Conservation (phyloP, 2,888 invertebrate species). For the Allacma fusca region DNA sequence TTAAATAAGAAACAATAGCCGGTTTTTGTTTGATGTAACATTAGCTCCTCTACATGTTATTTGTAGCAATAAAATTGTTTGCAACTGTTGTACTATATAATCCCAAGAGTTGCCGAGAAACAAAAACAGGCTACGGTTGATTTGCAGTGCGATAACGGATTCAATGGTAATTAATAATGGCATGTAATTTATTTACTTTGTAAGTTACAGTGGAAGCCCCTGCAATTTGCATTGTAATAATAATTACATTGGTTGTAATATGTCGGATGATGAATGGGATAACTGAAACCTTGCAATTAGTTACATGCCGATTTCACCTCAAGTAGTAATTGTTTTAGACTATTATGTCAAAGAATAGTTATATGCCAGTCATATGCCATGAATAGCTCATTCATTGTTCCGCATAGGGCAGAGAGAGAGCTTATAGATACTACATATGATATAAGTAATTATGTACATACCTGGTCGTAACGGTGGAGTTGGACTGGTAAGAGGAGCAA, state of each 20-base stretch:
- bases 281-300: neutral
- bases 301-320: neutral
- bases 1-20: too few species aligned
- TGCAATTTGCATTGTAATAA: neutral
- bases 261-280: neutral
- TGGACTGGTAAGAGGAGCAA: slow-evolving; percentile 37
- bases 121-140: neutral
- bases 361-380: too few species aligned
- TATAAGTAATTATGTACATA: slow-evolving; percentile 24
- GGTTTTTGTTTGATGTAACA: neutral
- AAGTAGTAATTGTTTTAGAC: too few species aligned
- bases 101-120: neutral
- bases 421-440: neutral
- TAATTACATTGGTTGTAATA: neutral
- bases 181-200: neutral
- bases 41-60: too few species aligned
- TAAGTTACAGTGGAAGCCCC: too few species aligned
- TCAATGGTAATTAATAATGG: neutral
- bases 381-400: too few species aligned
- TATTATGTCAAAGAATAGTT: too few species aligned
- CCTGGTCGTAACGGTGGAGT: slow-evolving; percentile 60
- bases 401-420: too few species aligned
- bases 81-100: neutral
- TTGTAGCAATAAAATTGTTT: neutral
- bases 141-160: neutral